Base-by-base conservation (phyloP, 1,140 invertebrate species). In the Saxidomus purpurata region DNA sequence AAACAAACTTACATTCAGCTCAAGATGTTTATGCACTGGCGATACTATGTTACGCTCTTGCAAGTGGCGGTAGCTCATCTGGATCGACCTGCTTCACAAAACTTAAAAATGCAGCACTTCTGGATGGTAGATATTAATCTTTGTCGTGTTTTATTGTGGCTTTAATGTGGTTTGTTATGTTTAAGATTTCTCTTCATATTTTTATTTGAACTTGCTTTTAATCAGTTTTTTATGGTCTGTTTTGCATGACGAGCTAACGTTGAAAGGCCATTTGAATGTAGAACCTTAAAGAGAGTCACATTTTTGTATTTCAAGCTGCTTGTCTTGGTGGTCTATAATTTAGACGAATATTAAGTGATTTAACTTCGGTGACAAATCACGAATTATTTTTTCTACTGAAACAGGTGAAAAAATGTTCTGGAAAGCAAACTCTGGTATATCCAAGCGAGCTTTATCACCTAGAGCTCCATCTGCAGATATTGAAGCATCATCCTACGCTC, bases 401-500 rank as follows among this genome's bases (percentile, higher is more conserved):
- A 67, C 63, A 71, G 67, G 38, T 71, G 67, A 71, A 15, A 71
- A 71, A 71, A 71, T 4, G 34, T 71, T 31, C n/a, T 71, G 67
- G 67, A 71, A 38, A 28, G 67, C 67, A 8, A 38, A 22, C 8
- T 1, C 2, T 19, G 3, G 0, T 4, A 28, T 71, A 38, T 8
- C 67, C 15, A 71, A 71, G 38, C 67, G 67, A 40, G 17, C 67
- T 3, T 9, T 40, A 6, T 1, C 34, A 38, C 38, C 25, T 13
- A 40, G 67, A 31, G 43, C 55, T 63, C 69, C 49, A 47, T 49
- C 97, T 15, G 96, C 97, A 1, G 98, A 98, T 91, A 97, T 98
- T 25, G 97, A 98, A 95, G 98, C 98, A 94, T 98, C 98, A 0
- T 97, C 98, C 0, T 99, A 99, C 96, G 98, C 97, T 0, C 95